Evolutionary conservation across 1,140 invertebrate species (phyloP), one percentile per base, ranked within the genome.

Genomic region (Colletes gigas): DNA sequence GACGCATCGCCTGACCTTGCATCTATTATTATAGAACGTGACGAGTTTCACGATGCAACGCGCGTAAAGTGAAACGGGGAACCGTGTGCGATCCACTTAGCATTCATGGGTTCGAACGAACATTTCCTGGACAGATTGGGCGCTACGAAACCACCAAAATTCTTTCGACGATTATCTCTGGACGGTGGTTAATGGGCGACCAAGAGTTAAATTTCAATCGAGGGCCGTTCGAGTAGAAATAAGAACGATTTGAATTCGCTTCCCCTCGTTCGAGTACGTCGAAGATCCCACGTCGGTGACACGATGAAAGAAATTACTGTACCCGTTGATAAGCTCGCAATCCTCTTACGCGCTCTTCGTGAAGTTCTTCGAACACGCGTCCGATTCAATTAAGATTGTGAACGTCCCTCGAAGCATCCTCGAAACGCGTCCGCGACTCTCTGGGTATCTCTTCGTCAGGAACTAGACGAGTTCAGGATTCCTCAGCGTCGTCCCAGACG

Each of bases 11-110:
- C 55, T 39, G 59, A 41, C 30, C 30, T 70, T 59, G 55, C 76
- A 71, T 78, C 80, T 70, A 71, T 81, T 81, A 81, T 70, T 71
- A 57, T 12, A n/a, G 41, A n/a, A 78, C 80, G 80, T 82, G 80
- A 19, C 21, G 19, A 30, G 74, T 59, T 77, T 81, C 63, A 54
- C 44, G 68, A 77, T 69, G 54, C 76, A 72, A 7, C 21, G 17
- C 14, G 60, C n/a, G 17, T 15, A 66, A 76, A 66, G 30, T 75
- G 72, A 75, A 75, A 65, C 44, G 17, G 12, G 19, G 1, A 30
- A 30, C 30, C 30, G 44, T 47, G 14, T n/a, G 50, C 21, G 50
- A 69, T 7, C 59, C 44, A 39, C 57, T 50, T 50, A 15, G 44
- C 60, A 39, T 74, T 52, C 59, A 1, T 39, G 44, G 7, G 8